Percentiles rank a stretch among this genome's conserved stretches.
These are phyloP conservation scores for Teleiodes luculella DNA, from an alignment of 2,888 invertebrate genomes.

Conservation along the genomic window DNA sequence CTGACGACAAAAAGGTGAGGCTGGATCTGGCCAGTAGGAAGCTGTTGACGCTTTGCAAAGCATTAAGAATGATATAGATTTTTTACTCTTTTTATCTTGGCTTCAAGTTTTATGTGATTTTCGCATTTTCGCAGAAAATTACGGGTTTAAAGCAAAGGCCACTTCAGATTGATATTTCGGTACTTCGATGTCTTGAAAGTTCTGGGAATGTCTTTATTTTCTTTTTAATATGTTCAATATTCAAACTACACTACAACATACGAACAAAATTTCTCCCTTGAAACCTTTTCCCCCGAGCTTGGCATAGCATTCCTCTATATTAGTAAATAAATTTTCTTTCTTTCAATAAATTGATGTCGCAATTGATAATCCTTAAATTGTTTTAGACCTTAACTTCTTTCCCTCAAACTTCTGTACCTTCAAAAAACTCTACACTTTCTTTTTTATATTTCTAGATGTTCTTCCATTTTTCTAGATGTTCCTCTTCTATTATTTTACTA, in stretches of 20 bases:
- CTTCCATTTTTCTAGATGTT: conserved; percentile 37
- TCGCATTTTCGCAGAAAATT: conserved; percentile 6
- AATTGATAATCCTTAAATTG: too few relatives aligned
- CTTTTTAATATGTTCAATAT: conserved; percentile 22
- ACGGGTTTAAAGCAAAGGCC: conserved; percentile 6
- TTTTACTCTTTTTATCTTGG: conserved; percentile 32
- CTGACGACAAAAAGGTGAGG: conserved; percentile 96
- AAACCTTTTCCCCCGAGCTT: background rate
- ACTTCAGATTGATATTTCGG: conserved; percentile 9
- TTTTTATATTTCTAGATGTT: conserved; percentile 39
- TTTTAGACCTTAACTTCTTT: background rate
- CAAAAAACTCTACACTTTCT: conserved; percentile 29
- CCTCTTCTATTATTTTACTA: conserved; percentile 30
- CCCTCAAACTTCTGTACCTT: conserved; percentile 13
- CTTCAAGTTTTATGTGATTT: background rate
- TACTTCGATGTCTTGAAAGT: conserved; percentile 5
- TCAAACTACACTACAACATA: conserved; percentile 24
- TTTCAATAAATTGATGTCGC: too few relatives aligned
- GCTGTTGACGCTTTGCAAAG: conserved; percentile 77
- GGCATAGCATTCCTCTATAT: background rate
- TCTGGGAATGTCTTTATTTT: conserved; percentile 24
- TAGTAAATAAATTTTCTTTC: background rate
- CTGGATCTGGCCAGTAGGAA: conserved; percentile 73
- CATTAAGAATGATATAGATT: conserved; percentile 61
- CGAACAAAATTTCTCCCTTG: background rate